A percentile compares a stretch with the other conserved stretches of the same genome.
phyloP scores from a whole-genome alignment of 1,140 invertebrate species.

The Laupala kohalensis region DNA sequence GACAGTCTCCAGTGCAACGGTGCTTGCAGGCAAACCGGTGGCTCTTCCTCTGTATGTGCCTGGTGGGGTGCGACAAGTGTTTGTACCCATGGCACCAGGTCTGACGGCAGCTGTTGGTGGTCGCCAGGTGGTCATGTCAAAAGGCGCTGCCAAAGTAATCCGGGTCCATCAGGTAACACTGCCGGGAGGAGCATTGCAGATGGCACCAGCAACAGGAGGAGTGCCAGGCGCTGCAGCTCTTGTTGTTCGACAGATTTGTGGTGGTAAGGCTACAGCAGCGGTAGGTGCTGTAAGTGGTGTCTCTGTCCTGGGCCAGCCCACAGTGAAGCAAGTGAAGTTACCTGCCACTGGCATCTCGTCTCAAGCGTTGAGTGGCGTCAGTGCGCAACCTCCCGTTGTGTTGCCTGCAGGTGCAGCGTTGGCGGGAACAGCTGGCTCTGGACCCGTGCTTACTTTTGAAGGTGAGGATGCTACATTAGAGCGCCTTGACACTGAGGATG shows the following conservation, averaged over 20 bases:
- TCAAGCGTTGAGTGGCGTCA: conserved; percentile 16
- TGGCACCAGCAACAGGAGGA: conserved; percentile 15
- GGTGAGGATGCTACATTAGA: background rate
- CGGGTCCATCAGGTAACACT: conserved; percentile 21
- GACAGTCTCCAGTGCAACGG: conserved; percentile 4
- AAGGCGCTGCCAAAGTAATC: conserved; percentile 22
- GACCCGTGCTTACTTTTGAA: background rate
- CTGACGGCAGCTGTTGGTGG: conserved; percentile 15
- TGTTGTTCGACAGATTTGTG: conserved; percentile 20
- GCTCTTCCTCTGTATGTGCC: conserved; percentile 17
- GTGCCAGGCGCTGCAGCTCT: conserved; percentile 16
- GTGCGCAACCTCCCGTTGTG: conserved; percentile 20
- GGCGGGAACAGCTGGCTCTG: background rate
- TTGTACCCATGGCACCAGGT: conserved; percentile 20
- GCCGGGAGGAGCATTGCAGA: conserved; percentile 18
- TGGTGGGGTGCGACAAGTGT: conserved; percentile 20
- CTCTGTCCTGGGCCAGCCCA: conserved; percentile 12
- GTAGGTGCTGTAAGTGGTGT: conserved; percentile 7
- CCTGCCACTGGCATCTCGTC: conserved; percentile 17
- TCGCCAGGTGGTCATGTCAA: conserved; percentile 19
- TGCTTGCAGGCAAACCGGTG: conserved; percentile 19
- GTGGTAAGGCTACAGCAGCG: conserved; percentile 12
- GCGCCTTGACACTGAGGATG: background rate
- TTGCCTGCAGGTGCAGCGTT: conserved; percentile 17
- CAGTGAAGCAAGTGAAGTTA: conserved; percentile 21